Evolutionary conservation across 2,113 vertebrate species (phyloP).

Genomic region (Megaleporinus macrocephalus): DNA sequence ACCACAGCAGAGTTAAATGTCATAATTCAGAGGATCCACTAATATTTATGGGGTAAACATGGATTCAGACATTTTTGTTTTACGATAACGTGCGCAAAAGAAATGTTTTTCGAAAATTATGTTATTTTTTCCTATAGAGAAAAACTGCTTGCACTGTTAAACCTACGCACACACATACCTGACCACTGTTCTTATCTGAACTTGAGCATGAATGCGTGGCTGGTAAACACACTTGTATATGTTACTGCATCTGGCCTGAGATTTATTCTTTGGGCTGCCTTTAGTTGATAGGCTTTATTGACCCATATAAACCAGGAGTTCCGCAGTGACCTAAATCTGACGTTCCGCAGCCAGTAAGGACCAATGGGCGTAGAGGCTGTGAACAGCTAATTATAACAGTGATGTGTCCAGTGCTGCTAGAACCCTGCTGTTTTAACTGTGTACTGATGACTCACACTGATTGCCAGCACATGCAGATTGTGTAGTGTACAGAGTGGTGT

Average conservation of each 20-base stretch:
- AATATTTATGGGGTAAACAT: too few species aligned
- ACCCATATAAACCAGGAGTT: conserved; percentile 64
- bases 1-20: too few species aligned
- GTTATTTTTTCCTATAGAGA: neutral
- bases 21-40: too few species aligned
- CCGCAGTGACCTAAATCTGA: conserved; percentile 69
- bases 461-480: neutral
- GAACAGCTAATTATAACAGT: conserved; percentile 69
- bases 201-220: too few species aligned
- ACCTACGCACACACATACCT: conserved; percentile 10
- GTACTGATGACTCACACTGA: neutral
- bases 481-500: neutral
- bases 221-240: too few species aligned
- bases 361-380: conserved; percentile 43
- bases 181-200: too few species aligned
- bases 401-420: conserved; percentile 32
- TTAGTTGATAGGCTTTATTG: conserved; percentile 61
- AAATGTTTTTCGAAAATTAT: too few species aligned
- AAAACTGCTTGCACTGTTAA: conserved; percentile 20
- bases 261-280: conserved; percentile 60
- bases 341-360: conserved; percentile 53
- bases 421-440: neutral
- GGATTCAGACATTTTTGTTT: too few species aligned
- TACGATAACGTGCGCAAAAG: too few species aligned
- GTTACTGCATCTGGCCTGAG: conserved; percentile 59